phyloP scores from a whole-genome alignment of 2,113 vertebrate species.

The Syrmaticus mikado region DNA sequence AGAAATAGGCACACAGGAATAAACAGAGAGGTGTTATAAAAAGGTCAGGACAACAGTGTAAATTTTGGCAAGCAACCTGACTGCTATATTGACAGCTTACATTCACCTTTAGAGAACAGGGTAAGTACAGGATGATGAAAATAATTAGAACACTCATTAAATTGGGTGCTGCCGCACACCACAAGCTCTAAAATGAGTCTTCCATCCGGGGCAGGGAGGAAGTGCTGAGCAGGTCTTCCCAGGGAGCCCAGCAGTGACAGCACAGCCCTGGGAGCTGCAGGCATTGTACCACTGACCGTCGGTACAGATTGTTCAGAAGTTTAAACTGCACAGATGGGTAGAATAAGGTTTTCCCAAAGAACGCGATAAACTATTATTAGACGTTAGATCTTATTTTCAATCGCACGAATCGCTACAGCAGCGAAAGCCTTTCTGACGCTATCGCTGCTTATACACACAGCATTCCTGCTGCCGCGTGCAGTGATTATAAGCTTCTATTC shows the following conservation, averaged over 20 bases:
- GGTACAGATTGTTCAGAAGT: not conserved
- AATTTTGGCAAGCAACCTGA: not conserved
- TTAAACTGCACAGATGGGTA: not conserved
- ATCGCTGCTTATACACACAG: not conserved
- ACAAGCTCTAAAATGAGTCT: not conserved
- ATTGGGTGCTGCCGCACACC: not conserved
- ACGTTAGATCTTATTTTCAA: not conserved
- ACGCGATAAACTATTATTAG: not conserved
- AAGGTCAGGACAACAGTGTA: not conserved
- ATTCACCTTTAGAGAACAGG: not conserved
- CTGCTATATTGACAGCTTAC: not conserved
- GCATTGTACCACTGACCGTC: not conserved
- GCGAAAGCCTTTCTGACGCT: not conserved
- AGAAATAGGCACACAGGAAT: constrained; percentile 48
- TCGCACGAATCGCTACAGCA: constrained; percentile 9
- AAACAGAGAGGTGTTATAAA: constrained; percentile 29
- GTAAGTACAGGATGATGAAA: not conserved
- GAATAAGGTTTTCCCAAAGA: not conserved
- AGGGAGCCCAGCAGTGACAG: constrained; percentile 2
- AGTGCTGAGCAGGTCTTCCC: constrained; percentile 48
- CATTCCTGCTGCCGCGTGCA: not conserved
- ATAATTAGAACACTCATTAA: not conserved
- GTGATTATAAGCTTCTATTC: not conserved
- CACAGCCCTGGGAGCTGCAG: constrained; percentile 10
- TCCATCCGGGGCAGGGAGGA: not conserved